Base-by-base conservation (phyloP, 2,888 invertebrate species). In the Melinaea menophilus region DNA sequence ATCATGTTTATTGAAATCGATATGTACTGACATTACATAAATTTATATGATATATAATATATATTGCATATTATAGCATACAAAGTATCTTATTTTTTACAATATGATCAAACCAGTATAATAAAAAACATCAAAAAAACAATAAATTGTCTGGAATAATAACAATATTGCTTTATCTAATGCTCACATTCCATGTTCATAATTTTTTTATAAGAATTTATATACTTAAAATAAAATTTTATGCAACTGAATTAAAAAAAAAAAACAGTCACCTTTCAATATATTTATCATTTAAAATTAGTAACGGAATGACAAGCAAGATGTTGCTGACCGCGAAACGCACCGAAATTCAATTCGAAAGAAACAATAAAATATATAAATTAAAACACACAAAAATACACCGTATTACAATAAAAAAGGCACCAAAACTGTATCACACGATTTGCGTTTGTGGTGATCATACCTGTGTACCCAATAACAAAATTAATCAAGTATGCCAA, bases 271-370 rank as follows among this genome's bases (percentile, higher is more conserved):
- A 51, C 7, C 3, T 22, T 2, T 11, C 22, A 31, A 31, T 35
- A 58, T 13, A 58, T n/a, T 33, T 46, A 46, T 51, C 58, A 62
- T 22, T 58, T 59, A 56, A 60, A 35, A 57, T 60, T 47, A 56
- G 61, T 54, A 5, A 62, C 46, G 58, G 54, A 61, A 54, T 64
- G 58, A 68, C 58, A 59, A 54, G 34, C 60, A 22, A 55, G 58
- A 65, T 65, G 62, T 58, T 62, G 55, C 58, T 62, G 66, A 57
- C 67, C 67, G 71, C 56, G 56, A 62, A 65, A 69, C 70, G 71
- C 74, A 71, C 74, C 72, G 72, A 73, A 62, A 68, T 65, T 59
- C 56, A 56, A 60, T 41, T 13, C 46, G 48, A 51, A 48, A 62
- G 31, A 59, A 54, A 59, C 46, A 56, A 57, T 54, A 59, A 58